Evolutionary conservation across 2,797 vertebrate species (phyloP).

Genomic region (Loris lydekkerianus): DNA sequence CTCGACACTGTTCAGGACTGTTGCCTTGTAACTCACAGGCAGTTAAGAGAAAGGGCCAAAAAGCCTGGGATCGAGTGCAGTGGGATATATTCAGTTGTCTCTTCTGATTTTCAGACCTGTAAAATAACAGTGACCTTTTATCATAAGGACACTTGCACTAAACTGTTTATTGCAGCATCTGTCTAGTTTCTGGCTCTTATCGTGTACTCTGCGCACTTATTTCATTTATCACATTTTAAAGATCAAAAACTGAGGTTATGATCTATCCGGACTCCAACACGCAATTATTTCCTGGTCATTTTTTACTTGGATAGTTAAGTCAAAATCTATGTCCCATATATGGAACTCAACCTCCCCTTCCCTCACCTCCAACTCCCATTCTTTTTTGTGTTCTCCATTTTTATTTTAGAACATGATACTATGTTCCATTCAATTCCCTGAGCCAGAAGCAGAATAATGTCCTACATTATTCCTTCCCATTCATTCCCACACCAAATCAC

Average conservation of each 20-base stretch:
- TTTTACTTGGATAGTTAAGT: not conserved
- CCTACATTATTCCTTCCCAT: not conserved
- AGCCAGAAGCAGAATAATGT: not conserved
- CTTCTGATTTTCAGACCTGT: not conserved
- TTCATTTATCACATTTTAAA: not conserved
- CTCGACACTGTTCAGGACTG: not conserved
- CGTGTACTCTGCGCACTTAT: not conserved
- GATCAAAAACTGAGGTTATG: not conserved
- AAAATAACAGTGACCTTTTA: not conserved
- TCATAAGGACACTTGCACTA: no score
- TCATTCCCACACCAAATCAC: not conserved
- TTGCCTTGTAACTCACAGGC: not conserved
- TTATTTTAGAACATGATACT: not conserved
- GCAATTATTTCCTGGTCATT: not conserved
- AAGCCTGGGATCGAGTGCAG: not conserved
- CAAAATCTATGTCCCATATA: not conserved
- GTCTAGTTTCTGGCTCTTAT: not conserved
- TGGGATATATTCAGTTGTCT: not conserved
- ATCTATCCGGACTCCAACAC: not conserved
- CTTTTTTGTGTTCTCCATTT: not conserved
- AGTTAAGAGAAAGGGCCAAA: not conserved
- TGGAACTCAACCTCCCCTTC: not conserved
- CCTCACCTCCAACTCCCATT: not conserved
- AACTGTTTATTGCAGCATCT: no score
- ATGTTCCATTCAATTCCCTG: not conserved